phyloP scores from a whole-genome alignment of 2,113 vertebrate genomes.

The Nothoprocta perdicaria region DNA sequence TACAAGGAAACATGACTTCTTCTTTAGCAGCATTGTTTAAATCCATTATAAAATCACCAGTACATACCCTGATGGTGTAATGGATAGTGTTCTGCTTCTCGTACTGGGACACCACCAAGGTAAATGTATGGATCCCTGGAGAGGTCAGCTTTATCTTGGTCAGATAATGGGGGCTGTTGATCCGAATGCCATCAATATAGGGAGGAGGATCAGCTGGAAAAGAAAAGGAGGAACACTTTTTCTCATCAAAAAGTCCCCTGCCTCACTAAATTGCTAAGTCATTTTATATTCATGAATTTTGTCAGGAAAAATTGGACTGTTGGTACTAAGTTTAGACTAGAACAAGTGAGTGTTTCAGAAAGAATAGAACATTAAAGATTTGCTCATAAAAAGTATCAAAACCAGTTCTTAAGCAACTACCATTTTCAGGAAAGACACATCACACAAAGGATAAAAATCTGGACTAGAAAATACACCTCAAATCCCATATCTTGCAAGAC shows the following conservation, averaged over 20 bases:
- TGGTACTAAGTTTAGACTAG: background rate
- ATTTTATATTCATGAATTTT: background rate
- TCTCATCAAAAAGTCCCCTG: background rate
- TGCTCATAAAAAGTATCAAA: background rate
- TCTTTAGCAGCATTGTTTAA: background rate
- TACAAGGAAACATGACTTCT: background rate
- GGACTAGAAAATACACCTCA: background rate
- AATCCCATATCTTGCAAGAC: background rate
- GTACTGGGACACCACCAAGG: conserved; percentile 96
- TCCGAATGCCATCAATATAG: conserved; percentile 95
- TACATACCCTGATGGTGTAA: conserved; percentile 92
- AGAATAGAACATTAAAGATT: background rate
- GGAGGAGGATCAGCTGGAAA: conserved; percentile 91
- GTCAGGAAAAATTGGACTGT: background rate
- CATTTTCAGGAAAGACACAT: background rate
- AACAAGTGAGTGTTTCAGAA: background rate
- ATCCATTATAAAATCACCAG: background rate
- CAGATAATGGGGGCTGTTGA: conserved; percentile 98
- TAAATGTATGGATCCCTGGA: conserved; percentile 90
- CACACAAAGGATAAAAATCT: background rate
- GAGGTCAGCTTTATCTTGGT: conserved; percentile 94
- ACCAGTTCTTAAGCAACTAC: background rate
- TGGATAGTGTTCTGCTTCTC: conserved; percentile 99
- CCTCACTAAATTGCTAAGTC: background rate
- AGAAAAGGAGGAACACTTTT: background rate